A percentile compares a stretch with the other conserved stretches of the same genome.
phyloP scores from a whole-genome alignment of 2,113 vertebrate genomes.

The Panthera uncia region DNA sequence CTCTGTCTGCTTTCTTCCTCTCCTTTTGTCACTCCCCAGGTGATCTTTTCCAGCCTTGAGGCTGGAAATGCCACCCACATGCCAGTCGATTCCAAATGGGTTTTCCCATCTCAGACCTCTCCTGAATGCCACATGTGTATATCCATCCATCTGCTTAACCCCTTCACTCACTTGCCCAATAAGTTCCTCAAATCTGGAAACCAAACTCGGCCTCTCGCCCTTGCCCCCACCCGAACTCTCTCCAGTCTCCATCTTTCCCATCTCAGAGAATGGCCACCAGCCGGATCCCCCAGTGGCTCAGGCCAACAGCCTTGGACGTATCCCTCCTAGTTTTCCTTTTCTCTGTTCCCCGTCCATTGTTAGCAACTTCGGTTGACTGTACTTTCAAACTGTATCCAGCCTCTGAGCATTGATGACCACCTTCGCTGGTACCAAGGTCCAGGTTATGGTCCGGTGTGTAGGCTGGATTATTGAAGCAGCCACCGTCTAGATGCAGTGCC shows the following conservation, averaged over 20 bases:
- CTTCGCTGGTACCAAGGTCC: neutral
- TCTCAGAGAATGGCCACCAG: neutral
- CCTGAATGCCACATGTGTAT: neutral
- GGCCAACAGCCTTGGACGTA: neutral
- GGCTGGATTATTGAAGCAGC: neutral
- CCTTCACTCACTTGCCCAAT: neutral
- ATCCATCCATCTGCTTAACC: neutral
- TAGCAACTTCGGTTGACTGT: neutral
- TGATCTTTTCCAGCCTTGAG: neutral
- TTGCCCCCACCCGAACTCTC: too few species aligned
- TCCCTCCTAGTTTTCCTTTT: neutral
- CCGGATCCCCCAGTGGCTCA: neutral
- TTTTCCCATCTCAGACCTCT: neutral
- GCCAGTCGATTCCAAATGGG: neutral
- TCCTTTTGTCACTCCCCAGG: neutral
- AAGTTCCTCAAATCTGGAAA: neutral
- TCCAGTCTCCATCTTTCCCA: neutral
- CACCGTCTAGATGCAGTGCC: neutral
- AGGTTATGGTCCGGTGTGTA: fast-evolving
- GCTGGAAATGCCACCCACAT: too few species aligned
- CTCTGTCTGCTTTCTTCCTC: neutral
- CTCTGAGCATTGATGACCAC: neutral
- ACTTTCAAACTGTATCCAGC: neutral
- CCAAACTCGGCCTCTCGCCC: neutral
- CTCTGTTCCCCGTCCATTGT: too few species aligned